Base-by-base conservation (phyloP, 2,113 vertebrate species). In the Diadophis punctatus region DNA sequence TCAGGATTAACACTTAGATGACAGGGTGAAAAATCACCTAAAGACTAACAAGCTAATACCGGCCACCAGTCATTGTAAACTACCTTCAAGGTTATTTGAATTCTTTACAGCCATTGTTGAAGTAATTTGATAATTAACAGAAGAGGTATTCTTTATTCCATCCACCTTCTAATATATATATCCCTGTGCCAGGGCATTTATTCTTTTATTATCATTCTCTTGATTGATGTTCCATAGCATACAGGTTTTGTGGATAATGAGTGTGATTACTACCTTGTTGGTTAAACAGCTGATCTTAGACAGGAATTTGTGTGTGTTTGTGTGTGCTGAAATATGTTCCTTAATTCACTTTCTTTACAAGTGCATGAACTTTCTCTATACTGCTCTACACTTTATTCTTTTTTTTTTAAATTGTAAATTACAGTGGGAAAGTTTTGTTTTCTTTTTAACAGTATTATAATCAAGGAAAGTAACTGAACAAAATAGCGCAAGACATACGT, bases 211-310 rank as follows among this genome's bases (percentile, higher is more conserved):
- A 90, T 90, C 87, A 34, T 92, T 63, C 86, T 39, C 60, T 94
- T 88, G 86, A 95, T 53, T 89, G 92, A 93, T 94, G 89, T 88
- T 95, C 9, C 9, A 84, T 86, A 89, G 90, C 68, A 46, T 85
- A 87, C 91, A 91, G 94, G 91, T 88, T 88, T 87, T 94, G 49
- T 93, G 68, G 88, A 95, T 95, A 95, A 95, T 90, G 93, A 95
- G 87, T 87, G 92, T 93, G 92, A 90, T 94, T 95, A 60, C 68
- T 93, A 11, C 1, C 5, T 49, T 93, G 46, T 80, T 86, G 43
- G 63, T 94, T 93, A 91, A 94, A 91, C 94, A 86, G 87, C 39
- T 94, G 89, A 95, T 90, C 92, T 93, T 91, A 2, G 53, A 86
- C 91, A 90, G 91, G 68, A 93, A 51, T 93, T 80, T 95, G 88